Percentiles rank a stretch among this genome's conserved stretches.
These are phyloP conservation scores for Pocillopora damicornis DNA, from an alignment of 64 coral and sea anemone species.

Conservation along the genomic window DNA sequence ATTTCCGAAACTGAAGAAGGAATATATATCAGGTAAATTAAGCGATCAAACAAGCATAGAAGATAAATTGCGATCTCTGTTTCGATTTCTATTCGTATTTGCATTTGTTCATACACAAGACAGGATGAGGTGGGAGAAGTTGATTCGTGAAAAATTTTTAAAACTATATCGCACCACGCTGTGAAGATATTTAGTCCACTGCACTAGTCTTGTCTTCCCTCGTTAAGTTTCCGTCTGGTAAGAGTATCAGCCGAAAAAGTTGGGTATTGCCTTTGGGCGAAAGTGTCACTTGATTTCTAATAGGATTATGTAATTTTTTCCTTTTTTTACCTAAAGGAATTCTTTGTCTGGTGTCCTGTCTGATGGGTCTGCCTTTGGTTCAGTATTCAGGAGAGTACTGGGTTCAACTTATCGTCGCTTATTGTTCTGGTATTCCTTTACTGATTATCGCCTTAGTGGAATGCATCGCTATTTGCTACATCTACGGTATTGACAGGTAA, in stretches of 20 bases:
- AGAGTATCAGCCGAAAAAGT: too few species aligned
- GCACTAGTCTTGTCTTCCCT: too few species aligned
- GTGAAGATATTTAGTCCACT: too few species aligned
- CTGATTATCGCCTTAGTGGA: slow-evolving; percentile 93
- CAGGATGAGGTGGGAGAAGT: too few species aligned
- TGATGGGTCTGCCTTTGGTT: slow-evolving; percentile 71
- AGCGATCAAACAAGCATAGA: too few species aligned
- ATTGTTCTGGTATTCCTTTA: slow-evolving; percentile 88
- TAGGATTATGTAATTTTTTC: not conserved
- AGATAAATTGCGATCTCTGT: not conserved
- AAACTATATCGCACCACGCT: too few species aligned
- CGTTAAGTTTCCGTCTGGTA: too few species aligned
- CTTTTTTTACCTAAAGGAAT: slow-evolving; percentile 40
- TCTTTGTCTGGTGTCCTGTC: slow-evolving; percentile 63
- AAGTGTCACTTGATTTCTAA: too few species aligned
- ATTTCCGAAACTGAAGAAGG: slow-evolving; percentile 80
- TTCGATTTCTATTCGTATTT: too few species aligned
- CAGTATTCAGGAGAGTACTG: slow-evolving; percentile 85
- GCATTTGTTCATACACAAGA: too few species aligned
- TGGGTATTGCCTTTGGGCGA: too few species aligned
- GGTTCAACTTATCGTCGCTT: slow-evolving; percentile 70
- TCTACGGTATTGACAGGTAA: slow-evolving; percentile 95
- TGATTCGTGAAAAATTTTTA: too few species aligned
- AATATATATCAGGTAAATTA: slow-evolving; percentile 83
- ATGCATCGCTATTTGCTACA: slow-evolving; percentile 86